These are phyloP conservation scores for Huso huso DNA, from an alignment of 2,797 vertebrate genomes.

Conservation along the genomic window DNA sequence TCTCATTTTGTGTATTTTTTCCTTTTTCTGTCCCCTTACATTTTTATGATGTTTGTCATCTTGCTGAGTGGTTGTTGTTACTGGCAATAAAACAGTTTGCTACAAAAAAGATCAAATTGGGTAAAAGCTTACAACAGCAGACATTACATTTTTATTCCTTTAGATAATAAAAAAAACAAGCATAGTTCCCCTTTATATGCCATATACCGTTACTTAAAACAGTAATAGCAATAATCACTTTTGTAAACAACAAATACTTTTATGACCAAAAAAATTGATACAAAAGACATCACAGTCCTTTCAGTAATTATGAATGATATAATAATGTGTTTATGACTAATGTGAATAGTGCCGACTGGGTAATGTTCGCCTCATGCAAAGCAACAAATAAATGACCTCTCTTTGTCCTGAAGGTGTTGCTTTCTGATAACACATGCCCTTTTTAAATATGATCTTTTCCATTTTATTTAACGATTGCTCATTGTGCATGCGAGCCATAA, in stretches of 20 bases:
- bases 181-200: no score
- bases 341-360: conserved; percentile 52
- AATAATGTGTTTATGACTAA: conserved; percentile 54
- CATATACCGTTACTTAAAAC: no score
- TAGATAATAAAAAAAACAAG: no score
- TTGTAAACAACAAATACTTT: not conserved
- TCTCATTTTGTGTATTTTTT: no score
- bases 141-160: no score
- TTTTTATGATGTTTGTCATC: no score
- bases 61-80: no score
- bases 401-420: conserved; percentile 67
- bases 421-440: conserved; percentile 62
- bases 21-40: no score
- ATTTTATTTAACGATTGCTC: not conserved
- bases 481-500: not conserved
- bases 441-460: conserved; percentile 42
- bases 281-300: not conserved
- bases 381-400: conserved; percentile 66
- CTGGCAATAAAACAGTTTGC: no score
- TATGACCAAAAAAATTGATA: not conserved
- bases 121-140: no score
- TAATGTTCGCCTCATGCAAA: conserved; percentile 55
- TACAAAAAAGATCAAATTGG: no score
- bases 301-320: not conserved
- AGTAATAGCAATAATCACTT: not conserved